Base-by-base conservation (phyloP, 2,113 vertebrate genomes). In the Peucedramus taeniatus region DNA sequence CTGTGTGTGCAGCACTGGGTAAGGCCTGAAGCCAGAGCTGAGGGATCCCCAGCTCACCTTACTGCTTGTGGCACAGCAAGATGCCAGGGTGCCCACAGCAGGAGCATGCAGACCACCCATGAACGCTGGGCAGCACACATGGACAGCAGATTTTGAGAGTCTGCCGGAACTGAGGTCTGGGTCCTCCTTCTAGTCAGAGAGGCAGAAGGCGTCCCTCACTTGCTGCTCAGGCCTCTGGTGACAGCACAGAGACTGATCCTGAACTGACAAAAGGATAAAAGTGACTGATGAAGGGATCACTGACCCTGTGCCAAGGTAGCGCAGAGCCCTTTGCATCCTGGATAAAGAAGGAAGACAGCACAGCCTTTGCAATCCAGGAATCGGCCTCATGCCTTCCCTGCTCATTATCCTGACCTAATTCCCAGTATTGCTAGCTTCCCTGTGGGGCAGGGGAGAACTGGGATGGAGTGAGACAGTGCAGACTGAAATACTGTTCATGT, bases 361-460 rank as follows among this genome's bases (percentile, higher is more conserved):
- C 0, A 68, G 49, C 14, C 21, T 69, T 54, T 71, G 42, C n/a
- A 83, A 22, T n/a, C 37, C 56, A 79, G 57, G 9, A 81, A 68
- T 54, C 3, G 1, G n/a, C 11, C 53, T 84, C 31, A 16, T 47
- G 40, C 42, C 45, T 86, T 79, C n/a, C 31, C 47, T 71, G 4
- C 24, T 31, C 35, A 59, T 35, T 27, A 76, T 31, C 28, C 30
- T 68, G 33, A 59, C 53, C 40, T 40, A 77, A 85, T 27, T 69
- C 33, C 44, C 45, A 64, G 45, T 64, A 76, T 12, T 39, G 65
- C 30, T 30, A 57, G 28, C 9, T 28, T 61, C n/a, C 13, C 24
- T 39, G 16, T 33, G 7, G 3, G 2, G 7, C 12, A 15, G 19
- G 3, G 1, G 4, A 30, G 9, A 75, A 80, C n/a, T 10, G 22